Evolutionary conservation across 2,113 vertebrate species (phyloP), one percentile per base, ranked within the genome.

Genomic region (Myotis lucifugus): DNA sequence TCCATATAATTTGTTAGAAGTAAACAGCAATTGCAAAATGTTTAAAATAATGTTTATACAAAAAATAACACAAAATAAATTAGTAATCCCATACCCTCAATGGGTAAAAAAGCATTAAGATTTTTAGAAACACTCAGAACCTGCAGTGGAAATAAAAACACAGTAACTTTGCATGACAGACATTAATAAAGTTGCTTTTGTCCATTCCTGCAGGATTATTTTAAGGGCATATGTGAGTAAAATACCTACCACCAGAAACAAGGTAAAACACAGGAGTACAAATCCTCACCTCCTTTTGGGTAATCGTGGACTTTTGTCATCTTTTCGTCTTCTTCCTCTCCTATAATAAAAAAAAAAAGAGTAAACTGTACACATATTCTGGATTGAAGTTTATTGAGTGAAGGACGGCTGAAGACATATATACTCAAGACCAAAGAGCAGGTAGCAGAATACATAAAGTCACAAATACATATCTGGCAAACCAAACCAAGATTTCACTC

Each of bases 291-390:
- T 99, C 97, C 99, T 99, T 97, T 99, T 99, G 64, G 99, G 99
- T 94, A 99, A 98, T 34, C 99, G 98, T 15, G 99, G 99, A 56
- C 99, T 99, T 98, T 99, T 99, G 96, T 99, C 99, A 93, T 99
- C 99, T 98, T 99, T 99, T 98, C 99, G 99, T 95, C 99, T 98
- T 42, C 99, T 98, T 76, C 99, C 99, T 97, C 99, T 99, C 98
- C 99, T 99, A 83, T 21, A 97, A 97, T 97, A 70, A 64, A 96
- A 85, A 64, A 64, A 97, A 2, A 97, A 73, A 96, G 34, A 96
- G 34, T 18, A 79, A 72, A 90, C 17, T 93, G 21, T 23, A 19
- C n/a, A 89, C 8, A 69, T n/a, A 85, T 74, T 90, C 88, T 32
- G 93, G 64, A 83, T 0, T 56, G 83, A 88, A 52, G 46, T 25